Evolutionary conservation across 2,888 invertebrate genomes (phyloP), one percentile per base, ranked within the genome.

Genomic region (Lasioglossum calceatum): DNA sequence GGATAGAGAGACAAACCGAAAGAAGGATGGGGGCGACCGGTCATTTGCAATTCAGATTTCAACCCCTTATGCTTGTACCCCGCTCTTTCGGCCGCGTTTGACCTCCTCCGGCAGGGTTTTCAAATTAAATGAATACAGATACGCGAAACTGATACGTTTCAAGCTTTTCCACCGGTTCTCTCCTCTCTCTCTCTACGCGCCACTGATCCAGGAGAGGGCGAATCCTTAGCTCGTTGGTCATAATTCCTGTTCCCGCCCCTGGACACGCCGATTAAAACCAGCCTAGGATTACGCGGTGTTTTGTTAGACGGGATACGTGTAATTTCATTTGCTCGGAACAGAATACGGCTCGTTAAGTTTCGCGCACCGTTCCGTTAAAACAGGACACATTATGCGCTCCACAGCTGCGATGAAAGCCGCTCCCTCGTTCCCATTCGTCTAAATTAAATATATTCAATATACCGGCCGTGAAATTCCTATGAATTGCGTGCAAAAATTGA

Each of bases 1-100:
- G 16, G 70, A 47, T 4, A 81, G 14, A 87, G 72, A 58, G 72
- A 42, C 42, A 70, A 47, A 75, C 58, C 58, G 58, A 72, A 81
- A 74, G 78, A 77, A 76, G 87, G 84, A 87, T 76, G 85, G 89
- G 89, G 85, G 84, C 87, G 85, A 84, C 78, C 80, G 84, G 79
- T 82, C 84, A 94, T 94, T 92, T 94, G 92, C 94, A 94, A 94
- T 94, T 93, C 92, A 93, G 81, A 94, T 94, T 93, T 90, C 90
- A 91, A 90, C 92, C 92, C 90, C 93, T 93, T 92, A 92, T 92
- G 93, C 92, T 92, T 91, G 89, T 90, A 87, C 84, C 88, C 84
- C 77, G 19, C 71, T 84, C 88, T 78, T 84, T 75, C 79, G 78
- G 85, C 74, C 78, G 86, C 80, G 71, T 90, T 88, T 89, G 88